Evolutionary conservation across 2,888 invertebrate species (phyloP), one percentile per base, ranked within the genome.

Genomic region (Trypoxylon attenuatum): DNA sequence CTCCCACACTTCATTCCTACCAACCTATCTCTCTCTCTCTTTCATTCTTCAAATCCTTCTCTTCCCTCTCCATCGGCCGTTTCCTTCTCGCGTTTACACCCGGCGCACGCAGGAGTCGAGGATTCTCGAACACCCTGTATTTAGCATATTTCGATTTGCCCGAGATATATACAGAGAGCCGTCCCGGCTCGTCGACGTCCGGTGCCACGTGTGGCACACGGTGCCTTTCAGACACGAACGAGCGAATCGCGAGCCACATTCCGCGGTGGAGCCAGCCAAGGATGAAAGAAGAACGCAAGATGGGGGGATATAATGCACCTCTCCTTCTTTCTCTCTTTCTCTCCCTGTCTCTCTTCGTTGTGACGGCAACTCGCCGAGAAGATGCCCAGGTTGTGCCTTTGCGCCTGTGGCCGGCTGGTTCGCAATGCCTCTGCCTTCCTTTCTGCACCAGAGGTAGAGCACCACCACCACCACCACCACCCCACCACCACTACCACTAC

Each of bases 101-200:
- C 41, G 22, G 15, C 4, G 57, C 49, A 39, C 53, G 58, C 54
- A 65, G 54, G 38, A 68, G 55, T 58, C 59, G 67, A 29, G 55
- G 69, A 73, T 73, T 73, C 73, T 59, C 55, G 62, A 67, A 73
- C 67, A 73, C 73, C 70, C 73, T 64, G 70, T 72, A 70, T 65
- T 76, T 76, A 76, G 72, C 75, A 72, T 76, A 76, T 76, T 76
- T 76, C 70, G 75, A 76, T 76, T 76, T 76, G 68, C 68, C 60
- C 76, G 66, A 69, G 75, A 76, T 76, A 76, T n/a, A n/a, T 70
- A 63, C 69, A 56, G 33, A 5, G 61, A 63, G 72, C 65, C 68
- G 58, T 71, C 58, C n/a, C 56, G 49, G 51, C 67, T 62, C 66
- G 66, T 46, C 55, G 69, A 68, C 64, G 60, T 63, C 58, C 59